Conservation (phyloP, 2,113 vertebrate genomes). For the Pyxicephalus adspersus region DNA sequence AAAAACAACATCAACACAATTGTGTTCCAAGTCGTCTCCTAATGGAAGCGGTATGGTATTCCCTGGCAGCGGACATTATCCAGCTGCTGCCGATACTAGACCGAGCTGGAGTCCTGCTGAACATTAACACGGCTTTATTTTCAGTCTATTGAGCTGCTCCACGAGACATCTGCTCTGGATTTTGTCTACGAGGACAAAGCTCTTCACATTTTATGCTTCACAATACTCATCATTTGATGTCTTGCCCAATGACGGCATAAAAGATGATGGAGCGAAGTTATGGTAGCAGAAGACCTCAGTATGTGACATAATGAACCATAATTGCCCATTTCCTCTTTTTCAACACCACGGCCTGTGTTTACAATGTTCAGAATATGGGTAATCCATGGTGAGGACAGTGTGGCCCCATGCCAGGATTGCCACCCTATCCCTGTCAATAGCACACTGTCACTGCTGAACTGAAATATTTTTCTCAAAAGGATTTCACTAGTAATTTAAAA, state of each 20-base stretch:
- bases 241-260: neutral
- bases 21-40: neutral
- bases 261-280: constrained; percentile 33
- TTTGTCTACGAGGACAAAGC: constrained; percentile 41
- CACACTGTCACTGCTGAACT: neutral
- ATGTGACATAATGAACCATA: constrained; percentile 22
- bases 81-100: constrained; percentile 10
- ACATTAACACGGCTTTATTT: constrained; percentile 33
- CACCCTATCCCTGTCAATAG: neutral
- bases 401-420: neutral
- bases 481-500: neutral
- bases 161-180: constrained; percentile 32
- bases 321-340: constrained; percentile 35
- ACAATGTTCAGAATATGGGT: neutral
- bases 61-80: neutral
- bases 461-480: neutral
- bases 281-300: neutral
- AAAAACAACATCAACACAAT: too few species aligned
- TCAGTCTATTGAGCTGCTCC: neutral
- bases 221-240: neutral
- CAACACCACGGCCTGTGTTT: constrained; percentile 10
- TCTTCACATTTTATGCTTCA: neutral
- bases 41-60: neutral
- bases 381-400: neutral
- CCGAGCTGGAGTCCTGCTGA: neutral